Base-by-base conservation (phyloP, 2,888 invertebrate species). In the Dromius quadrimaculatus region DNA sequence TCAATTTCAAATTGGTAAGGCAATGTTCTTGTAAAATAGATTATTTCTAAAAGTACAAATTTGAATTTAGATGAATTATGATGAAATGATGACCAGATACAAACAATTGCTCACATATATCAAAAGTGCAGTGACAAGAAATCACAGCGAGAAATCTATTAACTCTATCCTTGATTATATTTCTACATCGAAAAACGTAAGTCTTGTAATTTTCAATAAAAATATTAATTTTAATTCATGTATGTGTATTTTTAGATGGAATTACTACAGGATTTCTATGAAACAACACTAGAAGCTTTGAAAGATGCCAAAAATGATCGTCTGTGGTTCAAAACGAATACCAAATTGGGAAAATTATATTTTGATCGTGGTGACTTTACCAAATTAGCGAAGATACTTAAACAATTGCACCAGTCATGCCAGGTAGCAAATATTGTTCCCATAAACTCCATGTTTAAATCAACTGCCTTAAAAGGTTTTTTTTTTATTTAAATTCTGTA, bases 261-360 rank as follows among this genome's bases (percentile, higher is more conserved):
- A 82, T 84, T 99, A 22, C 84, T 99, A 36, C 98, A 98, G 87
- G 94, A 98, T 80, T 99, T 99, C 83, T 99, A 99, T 83, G 97
- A 98, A 83, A 99, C 96, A 0, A 96, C 96, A 0, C 83, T 96
- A 77, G 96, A 96, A 80, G 96, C 96, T 5, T 82, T 96, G 68
- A 96, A 95, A 82, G 98, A 99, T 85, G 98, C 98, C 0, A 98
- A 98, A 83, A 99, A 99, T 82, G 99, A 99, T 83, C 87, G 99
- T 73, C 85, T 99, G 66, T 99, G 99, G 99, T 99, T 99, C 82
- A 99, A 99, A 84, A 99, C 99, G 0, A 99, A 99, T 81, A 98
- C 98, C 0, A 99, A 99, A 85, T 85, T 99, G 76, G 99, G 98
- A 50, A 99, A 99, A 84, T 85, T 99, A 19, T 99, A 99, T 82